phyloP scores from a whole-genome alignment of 2,797 vertebrate genomes.

The Nothura maculosa region DNA sequence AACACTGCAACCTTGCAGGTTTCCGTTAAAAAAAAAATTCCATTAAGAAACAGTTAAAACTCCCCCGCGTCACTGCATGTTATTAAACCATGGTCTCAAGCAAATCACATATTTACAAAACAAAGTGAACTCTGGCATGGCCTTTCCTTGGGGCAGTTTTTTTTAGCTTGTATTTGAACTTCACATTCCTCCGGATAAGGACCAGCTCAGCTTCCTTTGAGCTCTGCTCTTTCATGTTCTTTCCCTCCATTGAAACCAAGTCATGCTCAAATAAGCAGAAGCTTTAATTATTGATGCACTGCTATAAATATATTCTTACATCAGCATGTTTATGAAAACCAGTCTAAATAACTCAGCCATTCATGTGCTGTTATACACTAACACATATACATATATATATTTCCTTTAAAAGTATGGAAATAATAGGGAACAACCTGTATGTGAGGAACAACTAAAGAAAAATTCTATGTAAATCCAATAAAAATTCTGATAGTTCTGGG shows the following conservation, averaged over 20 bases:
- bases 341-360: neutral
- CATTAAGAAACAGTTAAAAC: neutral
- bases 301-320: neutral
- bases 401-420: neutral
- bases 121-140: neutral
- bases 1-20: neutral
- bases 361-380: neutral
- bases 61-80: neutral
- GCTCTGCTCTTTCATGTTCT: neutral
- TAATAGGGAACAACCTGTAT: neutral
- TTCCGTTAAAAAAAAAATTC: neutral
- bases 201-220: neutral
- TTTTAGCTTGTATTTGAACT: neutral
- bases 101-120: neutral
- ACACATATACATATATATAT: neutral
- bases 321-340: neutral
- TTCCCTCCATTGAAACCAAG: neutral
- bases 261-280: neutral
- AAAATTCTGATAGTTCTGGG: neutral
- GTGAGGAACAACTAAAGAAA: neutral
- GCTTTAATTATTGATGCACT: neutral
- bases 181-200: neutral
- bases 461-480: neutral
- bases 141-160: neutral
- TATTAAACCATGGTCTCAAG: neutral